These are phyloP conservation scores for Scolopax mira DNA, from an alignment of 2,113 vertebrate species.

Conservation along the genomic window DNA sequence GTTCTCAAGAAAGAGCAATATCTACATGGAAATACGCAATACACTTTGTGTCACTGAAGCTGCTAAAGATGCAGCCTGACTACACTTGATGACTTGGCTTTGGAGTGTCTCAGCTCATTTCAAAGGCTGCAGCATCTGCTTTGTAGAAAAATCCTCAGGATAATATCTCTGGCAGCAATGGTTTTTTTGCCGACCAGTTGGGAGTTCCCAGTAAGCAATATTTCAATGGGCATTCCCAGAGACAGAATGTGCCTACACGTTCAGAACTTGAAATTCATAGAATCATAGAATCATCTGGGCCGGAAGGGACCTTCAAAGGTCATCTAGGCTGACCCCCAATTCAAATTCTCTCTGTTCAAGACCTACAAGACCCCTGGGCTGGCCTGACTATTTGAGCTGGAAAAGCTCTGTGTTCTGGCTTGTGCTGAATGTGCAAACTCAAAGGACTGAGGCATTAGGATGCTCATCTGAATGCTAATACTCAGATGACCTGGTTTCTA, in stretches of 20 bases:
- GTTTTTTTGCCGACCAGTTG: background rate
- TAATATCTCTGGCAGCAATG: background rate
- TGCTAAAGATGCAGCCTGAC: background rate
- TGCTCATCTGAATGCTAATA: constrained; percentile 35
- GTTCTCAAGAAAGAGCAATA: background rate
- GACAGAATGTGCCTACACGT: background rate
- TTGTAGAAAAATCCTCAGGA: background rate
- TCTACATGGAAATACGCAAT: fast-evolving
- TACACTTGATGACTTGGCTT: background rate
- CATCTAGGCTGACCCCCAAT: too few species aligned
- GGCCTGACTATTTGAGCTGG: background rate
- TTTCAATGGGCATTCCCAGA: background rate
- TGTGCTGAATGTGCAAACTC: background rate
- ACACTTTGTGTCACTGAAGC: background rate
- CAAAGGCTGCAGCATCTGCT: background rate
- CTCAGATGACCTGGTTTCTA: constrained; percentile 15
- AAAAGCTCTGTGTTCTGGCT: background rate
- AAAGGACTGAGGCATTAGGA: background rate
- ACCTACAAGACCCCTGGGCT: background rate
- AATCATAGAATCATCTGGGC: too few species aligned
- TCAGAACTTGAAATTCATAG: background rate
- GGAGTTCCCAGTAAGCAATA: background rate
- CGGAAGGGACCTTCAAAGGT: too few species aligned
- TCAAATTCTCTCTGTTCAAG: background rate
- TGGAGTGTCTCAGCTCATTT: background rate